Conservation (phyloP, 2,888 invertebrate genomes). For the Pristionchus fissidentatus region DNA sequence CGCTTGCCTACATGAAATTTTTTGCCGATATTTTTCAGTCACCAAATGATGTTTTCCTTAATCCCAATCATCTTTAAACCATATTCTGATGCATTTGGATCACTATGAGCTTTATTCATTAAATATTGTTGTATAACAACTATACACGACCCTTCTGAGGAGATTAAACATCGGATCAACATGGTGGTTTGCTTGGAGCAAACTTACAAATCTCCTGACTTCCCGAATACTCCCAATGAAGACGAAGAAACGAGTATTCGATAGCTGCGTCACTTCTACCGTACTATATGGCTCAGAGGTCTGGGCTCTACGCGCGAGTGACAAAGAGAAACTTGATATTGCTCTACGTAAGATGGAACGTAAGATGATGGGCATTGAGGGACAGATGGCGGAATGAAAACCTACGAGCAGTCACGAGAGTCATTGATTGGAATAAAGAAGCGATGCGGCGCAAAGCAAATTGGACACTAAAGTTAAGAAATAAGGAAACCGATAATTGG, state of each 20-base stretch:
- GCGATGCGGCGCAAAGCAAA: not conserved
- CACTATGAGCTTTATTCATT: no score
- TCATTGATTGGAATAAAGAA: not conserved
- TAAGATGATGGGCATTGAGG: not conserved
- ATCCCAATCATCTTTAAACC: no score
- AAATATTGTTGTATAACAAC: no score
- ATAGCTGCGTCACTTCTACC: not conserved
- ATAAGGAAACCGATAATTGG: not conserved
- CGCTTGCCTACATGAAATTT: no score
- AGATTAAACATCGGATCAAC: not conserved
- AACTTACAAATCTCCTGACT: not conserved
- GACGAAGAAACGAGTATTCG: not conserved
- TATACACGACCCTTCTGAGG: not conserved
- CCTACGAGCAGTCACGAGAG: not conserved
- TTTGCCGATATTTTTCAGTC: no score
- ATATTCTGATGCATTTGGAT: no score
- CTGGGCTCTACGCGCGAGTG: not conserved
- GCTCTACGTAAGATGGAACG: not conserved
- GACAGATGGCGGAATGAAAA: not conserved
- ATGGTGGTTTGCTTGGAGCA: constrained; percentile 7
- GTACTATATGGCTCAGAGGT: constrained; percentile 5
- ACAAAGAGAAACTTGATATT: not conserved
- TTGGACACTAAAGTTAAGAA: not conserved
- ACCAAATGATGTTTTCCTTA: no score
- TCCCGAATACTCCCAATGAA: not conserved